A percentile compares a stretch with the other conserved stretches of the same genome.
These are phyloP conservation scores for Achatina immaculata DNA, from an alignment of 1,140 invertebrate species.

Conservation along the genomic window DNA sequence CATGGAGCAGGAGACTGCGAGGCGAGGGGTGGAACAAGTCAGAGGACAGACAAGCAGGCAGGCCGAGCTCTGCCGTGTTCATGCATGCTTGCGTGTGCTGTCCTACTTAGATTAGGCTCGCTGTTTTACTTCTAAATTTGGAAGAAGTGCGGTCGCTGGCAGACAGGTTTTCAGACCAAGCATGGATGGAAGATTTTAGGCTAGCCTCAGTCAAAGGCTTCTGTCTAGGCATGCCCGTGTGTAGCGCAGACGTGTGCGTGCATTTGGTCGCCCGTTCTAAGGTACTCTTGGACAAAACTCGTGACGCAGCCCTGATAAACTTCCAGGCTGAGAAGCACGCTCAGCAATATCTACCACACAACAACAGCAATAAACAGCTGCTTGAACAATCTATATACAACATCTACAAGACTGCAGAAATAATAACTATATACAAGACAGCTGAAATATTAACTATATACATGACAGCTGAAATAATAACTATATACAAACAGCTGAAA, in stretches of 20 bases:
- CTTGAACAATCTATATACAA: too few species aligned
- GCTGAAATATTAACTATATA: too few species aligned
- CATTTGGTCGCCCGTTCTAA: slow-evolving; percentile 16
- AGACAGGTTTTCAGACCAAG: slow-evolving; percentile 9
- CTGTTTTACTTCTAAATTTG: slow-evolving; percentile 17
- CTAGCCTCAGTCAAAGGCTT: background rate
- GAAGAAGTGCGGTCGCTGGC: slow-evolving; percentile 20
- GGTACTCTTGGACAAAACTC: background rate
- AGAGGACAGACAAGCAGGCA: background rate
- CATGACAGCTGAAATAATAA: too few species aligned
- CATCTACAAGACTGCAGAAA: too few species aligned
- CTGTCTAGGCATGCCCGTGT: slow-evolving; percentile 11
- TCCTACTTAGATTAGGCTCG: slow-evolving; percentile 30
- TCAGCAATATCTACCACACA: too few species aligned
- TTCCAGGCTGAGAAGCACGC: background rate
- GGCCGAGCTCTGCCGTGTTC: slow-evolving; percentile 7
- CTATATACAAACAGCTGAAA: too few species aligned
- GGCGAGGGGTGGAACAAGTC: background rate
- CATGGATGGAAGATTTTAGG: slow-evolving; percentile 13
- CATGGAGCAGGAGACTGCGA: background rate
- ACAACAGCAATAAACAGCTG: too few species aligned
- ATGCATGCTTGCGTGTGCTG: slow-evolving; percentile 32
- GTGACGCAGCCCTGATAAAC: background rate
- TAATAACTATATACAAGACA: too few species aligned
- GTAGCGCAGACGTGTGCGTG: slow-evolving; percentile 11